These are phyloP conservation scores for Cephalopterus ornatus DNA, from an alignment of 2,113 vertebrate genomes.

Conservation along the genomic window DNA sequence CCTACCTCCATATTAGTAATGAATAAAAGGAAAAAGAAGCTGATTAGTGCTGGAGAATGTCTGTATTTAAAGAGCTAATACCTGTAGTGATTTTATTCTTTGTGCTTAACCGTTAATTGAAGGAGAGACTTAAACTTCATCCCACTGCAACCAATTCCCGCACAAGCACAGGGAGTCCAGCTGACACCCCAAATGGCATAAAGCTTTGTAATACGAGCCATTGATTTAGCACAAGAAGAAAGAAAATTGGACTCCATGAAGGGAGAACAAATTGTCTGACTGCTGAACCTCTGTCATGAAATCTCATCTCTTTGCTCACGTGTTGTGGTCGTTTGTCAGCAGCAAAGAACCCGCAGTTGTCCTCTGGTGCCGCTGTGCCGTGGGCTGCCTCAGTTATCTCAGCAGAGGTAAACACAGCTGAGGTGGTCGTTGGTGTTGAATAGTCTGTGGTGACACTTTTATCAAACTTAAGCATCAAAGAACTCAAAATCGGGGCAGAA, in stretches of 20 bases:
- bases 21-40: constrained; percentile 3
- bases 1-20: background rate
- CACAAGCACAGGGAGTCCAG: background rate
- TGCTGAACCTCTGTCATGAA: background rate
- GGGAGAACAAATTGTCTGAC: background rate
- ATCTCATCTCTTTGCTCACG: background rate
- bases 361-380: background rate
- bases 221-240: background rate
- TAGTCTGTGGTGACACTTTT: background rate
- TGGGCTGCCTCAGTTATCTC: background rate
- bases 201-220: background rate
- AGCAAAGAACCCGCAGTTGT: accelerated
- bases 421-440: accelerated
- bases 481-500: background rate
- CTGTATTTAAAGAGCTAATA: constrained; percentile 20
- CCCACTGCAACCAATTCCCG: background rate
- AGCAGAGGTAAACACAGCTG: background rate
- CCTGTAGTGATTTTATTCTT: constrained; percentile 9
- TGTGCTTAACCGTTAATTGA: background rate
- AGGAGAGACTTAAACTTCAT: background rate
- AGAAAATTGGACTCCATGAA: background rate
- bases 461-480: background rate
- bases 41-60: background rate
- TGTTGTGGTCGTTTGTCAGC: background rate
- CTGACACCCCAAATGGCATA: background rate